Evolutionary conservation across 2,113 vertebrate genomes (phyloP), one percentile per base, ranked within the genome.

Genomic region (Tachycineta bicolor): DNA sequence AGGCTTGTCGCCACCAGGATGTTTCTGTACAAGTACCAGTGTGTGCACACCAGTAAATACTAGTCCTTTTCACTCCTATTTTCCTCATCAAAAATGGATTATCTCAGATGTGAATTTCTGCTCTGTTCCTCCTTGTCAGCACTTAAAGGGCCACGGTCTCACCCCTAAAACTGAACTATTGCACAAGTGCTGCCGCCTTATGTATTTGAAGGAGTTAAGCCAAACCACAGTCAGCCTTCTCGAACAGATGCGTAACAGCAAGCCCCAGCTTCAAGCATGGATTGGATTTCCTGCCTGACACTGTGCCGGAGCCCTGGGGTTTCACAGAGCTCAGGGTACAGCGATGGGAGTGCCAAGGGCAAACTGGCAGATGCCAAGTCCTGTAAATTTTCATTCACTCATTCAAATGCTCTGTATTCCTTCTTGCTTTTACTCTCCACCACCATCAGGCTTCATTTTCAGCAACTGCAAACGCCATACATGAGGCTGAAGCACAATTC

Each of bases 1-100:
- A 96, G 91, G 86, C 97, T 97, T 94, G 96, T 98, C 97, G 4
- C 97, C 94, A 97, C 97, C 97, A 98, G 97, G 97, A 96, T 96
- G 93, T 96, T 97, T 97, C 95, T 93, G 87, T 93, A 88, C 95
- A 97, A 97, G 97, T 94, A 94, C 94, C 91, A 94, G 90, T 75
- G 96, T 92, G 96, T 95, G 90, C 83, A 59, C 87, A 86, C 68
- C 92, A 97, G 89, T 43, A 94, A 94, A 97, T 96, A 97, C 94
- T 94, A 89, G 82, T 87, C 59, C 94, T 96, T 97, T 97, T 97
- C 96, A 96, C 78, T 87, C 88, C 73, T 96, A 92, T 93, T 87
- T 95, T 94, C 76, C 92, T 93, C 93, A 77, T 93, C 77, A 92
- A 67, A 95, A 95, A 94, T n/a, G 92, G 69, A 88, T 90, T 62